A percentile compares a stretch with the other conserved stretches of the same genome.
Conservation (phyloP, 2,797 vertebrate species). For the Hydrophis major region DNA sequence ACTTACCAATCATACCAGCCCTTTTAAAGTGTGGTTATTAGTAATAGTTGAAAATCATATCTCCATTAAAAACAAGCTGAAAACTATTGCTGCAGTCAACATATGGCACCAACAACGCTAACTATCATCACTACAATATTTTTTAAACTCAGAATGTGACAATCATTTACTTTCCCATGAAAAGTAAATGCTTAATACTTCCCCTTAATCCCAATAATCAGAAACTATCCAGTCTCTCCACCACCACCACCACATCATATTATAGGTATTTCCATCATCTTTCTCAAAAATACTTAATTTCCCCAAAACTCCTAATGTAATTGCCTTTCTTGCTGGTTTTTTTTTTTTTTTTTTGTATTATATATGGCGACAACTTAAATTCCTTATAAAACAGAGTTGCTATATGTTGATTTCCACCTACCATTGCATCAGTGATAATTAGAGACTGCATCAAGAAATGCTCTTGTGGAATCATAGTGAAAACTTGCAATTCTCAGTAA, state of each 20-base stretch:
- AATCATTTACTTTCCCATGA: slow-evolving; percentile 14
- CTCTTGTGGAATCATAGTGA: slow-evolving; percentile 27
- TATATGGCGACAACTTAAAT: background rate
- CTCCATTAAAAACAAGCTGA: background rate
- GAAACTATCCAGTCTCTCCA: background rate
- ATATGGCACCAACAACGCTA: background rate
- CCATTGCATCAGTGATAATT: slow-evolving; percentile 47
- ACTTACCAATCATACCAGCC: background rate
- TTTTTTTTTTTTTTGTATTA: slow-evolving; percentile 22
- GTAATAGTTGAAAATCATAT: background rate
- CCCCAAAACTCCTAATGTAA: background rate
- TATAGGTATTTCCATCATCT: background rate
- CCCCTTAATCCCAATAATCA: background rate
- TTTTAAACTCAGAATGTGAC: slow-evolving; percentile 21
- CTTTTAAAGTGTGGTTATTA: background rate
- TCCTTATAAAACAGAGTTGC: slow-evolving; percentile 36
- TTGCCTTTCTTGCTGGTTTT: background rate
- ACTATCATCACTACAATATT: background rate
- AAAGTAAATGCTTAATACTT: background rate
- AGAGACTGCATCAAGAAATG: slow-evolving; percentile 52
- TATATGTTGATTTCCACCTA: slow-evolving; percentile 52
- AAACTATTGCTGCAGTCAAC: slow-evolving; percentile 19
- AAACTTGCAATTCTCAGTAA: slow-evolving; percentile 46
- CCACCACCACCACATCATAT: fast-evolving
- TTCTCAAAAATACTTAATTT: slow-evolving; percentile 3